A percentile compares a stretch with the other conserved stretches of the same genome.
phyloP scores from a whole-genome alignment of 2,888 invertebrate genomes.

The Tridacna gigas region DNA sequence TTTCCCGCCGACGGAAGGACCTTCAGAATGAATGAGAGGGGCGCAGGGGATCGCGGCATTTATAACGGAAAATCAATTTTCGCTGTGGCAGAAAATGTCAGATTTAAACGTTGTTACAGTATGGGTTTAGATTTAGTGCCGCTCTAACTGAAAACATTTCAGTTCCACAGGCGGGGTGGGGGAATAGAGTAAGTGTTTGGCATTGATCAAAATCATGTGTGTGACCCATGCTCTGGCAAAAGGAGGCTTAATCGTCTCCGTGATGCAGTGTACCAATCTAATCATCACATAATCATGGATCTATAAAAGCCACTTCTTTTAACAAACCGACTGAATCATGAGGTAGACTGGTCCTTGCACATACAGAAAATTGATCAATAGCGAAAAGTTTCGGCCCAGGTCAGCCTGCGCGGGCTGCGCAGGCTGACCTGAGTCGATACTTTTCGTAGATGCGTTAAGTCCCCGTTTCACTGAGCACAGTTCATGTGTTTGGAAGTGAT shows the following conservation, averaged over 20 bases:
- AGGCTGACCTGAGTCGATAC: no score
- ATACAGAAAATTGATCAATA: no score
- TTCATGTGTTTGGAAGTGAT: no score
- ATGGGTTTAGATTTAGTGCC: constrained; percentile 23
- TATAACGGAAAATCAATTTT: constrained; percentile 63
- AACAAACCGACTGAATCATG: no score
- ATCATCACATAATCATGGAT: no score
- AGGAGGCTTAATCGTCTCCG: background rate
- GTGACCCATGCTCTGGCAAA: background rate
- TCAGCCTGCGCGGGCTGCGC: no score
- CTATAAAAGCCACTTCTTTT: no score
- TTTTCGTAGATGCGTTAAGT: no score
- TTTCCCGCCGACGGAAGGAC: constrained; percentile 62
- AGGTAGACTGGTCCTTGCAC: no score
- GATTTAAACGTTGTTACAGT: constrained; percentile 50
- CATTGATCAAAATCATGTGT: constrained; percentile 16
- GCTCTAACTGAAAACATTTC: constrained; percentile 1
- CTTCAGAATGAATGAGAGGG: constrained; percentile 56
- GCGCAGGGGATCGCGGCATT: constrained; percentile 62
- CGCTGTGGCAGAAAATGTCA: constrained; percentile 60
- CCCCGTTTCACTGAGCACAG: no score
- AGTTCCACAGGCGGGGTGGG: background rate
- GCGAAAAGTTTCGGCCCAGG: no score
- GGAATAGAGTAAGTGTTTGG: background rate
- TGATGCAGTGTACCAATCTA: no score